Percentiles rank a stretch among this genome's conserved stretches.
Conservation (phyloP, 2,888 invertebrate species). For the Synanthedon vespiformis region DNA sequence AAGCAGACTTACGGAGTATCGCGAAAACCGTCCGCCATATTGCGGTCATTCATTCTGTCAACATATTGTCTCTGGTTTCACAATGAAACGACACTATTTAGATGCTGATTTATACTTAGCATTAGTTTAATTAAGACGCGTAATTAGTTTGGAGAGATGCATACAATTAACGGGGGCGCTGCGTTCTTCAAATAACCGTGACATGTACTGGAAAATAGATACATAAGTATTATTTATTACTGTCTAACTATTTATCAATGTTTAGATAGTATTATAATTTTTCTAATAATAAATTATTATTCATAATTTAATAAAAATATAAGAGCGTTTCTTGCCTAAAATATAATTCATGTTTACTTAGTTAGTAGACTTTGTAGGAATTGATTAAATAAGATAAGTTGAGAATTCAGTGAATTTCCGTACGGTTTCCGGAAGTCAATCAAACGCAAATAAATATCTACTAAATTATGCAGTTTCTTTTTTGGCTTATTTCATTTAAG, state of each 20-base stretch:
- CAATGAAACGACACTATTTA: conserved; percentile 60
- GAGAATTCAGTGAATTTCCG: too few relatives aligned
- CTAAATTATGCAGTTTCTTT: too few relatives aligned
- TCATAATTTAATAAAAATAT: too few relatives aligned
- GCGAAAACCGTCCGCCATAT: conserved; percentile 56
- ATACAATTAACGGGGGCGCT: conserved; percentile 19
- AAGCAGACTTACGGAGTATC: conserved; percentile 44
- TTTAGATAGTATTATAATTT: too few relatives aligned
- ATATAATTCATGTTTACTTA: too few relatives aligned
- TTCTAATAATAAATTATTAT: too few relatives aligned
- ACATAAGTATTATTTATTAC: neutral
- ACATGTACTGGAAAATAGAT: neutral
- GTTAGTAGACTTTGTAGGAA: too few relatives aligned
- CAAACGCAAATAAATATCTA: too few relatives aligned
- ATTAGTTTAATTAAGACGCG: conserved; percentile 61
- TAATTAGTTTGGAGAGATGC: conserved; percentile 52
- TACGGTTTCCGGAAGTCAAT: too few relatives aligned
- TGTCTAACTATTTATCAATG: neutral
- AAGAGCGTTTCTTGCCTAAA: too few relatives aligned
- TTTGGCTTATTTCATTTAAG: too few relatives aligned
- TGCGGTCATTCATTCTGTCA: conserved; percentile 66
- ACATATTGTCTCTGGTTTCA: conserved; percentile 61
- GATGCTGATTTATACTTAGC: conserved; percentile 53
- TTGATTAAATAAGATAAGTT: too few relatives aligned
- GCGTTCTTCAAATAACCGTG: neutral